Percentiles rank a stretch among this genome's conserved stretches.
phyloP scores from a whole-genome alignment of 2,113 vertebrate genomes.

The Microtus oregoni region DNA sequence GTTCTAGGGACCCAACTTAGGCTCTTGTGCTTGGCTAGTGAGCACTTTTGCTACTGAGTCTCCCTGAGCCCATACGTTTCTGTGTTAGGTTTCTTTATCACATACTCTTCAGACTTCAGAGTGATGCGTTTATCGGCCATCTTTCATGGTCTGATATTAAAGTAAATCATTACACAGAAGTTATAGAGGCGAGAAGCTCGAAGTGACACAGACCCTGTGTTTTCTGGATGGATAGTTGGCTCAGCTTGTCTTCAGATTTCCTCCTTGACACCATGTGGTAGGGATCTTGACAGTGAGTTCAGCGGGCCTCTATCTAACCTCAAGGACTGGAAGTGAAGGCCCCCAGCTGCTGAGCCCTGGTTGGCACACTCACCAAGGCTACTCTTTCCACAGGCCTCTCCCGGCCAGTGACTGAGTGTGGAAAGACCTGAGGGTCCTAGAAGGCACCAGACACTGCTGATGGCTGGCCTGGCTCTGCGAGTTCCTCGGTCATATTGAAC shows the following conservation, averaged over 20 bases:
- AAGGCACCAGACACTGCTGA: not conserved
- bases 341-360: not conserved
- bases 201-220: slow-evolving; percentile 31
- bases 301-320: too few species aligned
- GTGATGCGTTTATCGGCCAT: slow-evolving; percentile 45
- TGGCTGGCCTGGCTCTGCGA: not conserved
- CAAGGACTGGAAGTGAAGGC: not conserved
- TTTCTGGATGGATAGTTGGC: slow-evolving; percentile 58
- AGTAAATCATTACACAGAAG: slow-evolving; percentile 51
- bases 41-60: not conserved
- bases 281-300: not conserved
- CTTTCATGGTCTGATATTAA: slow-evolving; percentile 31
- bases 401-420: not conserved
- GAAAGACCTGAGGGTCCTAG: not conserved
- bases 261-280: not conserved
- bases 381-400: not conserved
- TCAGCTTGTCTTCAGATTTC: not conserved
- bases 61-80: not conserved
- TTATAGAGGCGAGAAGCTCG: slow-evolving; percentile 32
- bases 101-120: not conserved
- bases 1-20: not conserved
- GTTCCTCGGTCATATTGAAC: not conserved
- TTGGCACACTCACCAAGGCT: not conserved
- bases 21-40: too few species aligned
- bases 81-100: not conserved